These are phyloP conservation scores for Chionomys nivalis DNA, from an alignment of 2,113 vertebrate genomes.

Conservation along the genomic window DNA sequence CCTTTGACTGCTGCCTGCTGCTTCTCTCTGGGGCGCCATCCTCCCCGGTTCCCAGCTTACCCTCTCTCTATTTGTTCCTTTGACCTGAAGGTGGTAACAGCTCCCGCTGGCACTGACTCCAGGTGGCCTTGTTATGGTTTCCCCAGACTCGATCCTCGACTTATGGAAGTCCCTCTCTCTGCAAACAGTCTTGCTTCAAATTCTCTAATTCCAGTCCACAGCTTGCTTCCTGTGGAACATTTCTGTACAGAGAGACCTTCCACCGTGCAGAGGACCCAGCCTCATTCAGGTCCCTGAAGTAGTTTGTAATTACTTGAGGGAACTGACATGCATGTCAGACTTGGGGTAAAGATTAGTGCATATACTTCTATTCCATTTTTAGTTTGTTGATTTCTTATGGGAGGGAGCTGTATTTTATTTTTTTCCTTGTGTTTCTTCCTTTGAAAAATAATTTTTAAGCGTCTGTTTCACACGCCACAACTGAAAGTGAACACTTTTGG, in stretches of 20 bases:
- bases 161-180: conserved; percentile 2
- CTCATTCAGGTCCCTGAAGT: not conserved
- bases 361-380: not conserved
- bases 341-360: not conserved
- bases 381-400: not conserved
- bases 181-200: not conserved
- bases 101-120: not conserved
- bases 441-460: not conserved
- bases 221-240: not conserved
- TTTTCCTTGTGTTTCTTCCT: conserved; percentile 16
- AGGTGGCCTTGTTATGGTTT: not conserved
- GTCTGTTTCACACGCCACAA: not conserved
- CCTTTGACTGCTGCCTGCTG: not conserved
- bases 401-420: not conserved
- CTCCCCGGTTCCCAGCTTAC: not conserved
- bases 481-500: not conserved
- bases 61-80: not conserved
- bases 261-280: not conserved
- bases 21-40: not conserved
- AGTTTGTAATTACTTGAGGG: not conserved
- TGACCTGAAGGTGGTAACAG: not conserved
- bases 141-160: not conserved
- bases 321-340: not conserved
- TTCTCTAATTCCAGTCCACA: not conserved
- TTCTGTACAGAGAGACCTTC: not conserved